Evolutionary conservation across 2,797 vertebrate species (phyloP), one percentile per base, ranked within the genome.

Genomic region (Enteromius afrohamiltoni): DNA sequence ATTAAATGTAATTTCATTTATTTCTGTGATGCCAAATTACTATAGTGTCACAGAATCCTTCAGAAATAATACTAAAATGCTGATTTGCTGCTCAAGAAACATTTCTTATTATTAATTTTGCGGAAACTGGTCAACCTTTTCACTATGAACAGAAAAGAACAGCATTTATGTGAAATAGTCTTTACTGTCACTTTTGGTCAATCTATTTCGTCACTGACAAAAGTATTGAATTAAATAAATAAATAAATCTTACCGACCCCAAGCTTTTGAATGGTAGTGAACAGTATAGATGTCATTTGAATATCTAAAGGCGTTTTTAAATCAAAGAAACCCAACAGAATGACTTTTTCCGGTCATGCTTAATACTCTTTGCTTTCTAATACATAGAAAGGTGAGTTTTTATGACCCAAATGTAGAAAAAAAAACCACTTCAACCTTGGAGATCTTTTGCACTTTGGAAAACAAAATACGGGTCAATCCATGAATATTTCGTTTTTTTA

Each of bases 11-110:
- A 37, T 37, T 37, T 26, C 2, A 62, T 62, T 29, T 62, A 62
- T 29, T 62, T 21, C 53, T 10, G 8, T n/a, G 21, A n/a, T n/a
- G 51, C 19, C 6, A 53, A 90, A 34, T 34, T 4, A n/a, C n/a
- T n/a, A n/a, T n/a, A n/a, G n/a, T n/a, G n/a, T n/a, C n/a, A 26
- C 10, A 69, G 0, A 7, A 47, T 47, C 13, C 6, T 71, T 76
- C 11, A 77, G 51, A 60, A 77, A 75, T 10, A 31, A 76, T 58
- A 23, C 2, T 55, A 37, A 75, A 34, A 75, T 55, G 11, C 19
- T 23, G 26, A 74, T 37, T 55, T 75, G 21, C 21, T 37, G 19
- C 21, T 55, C 70, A 74, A 7, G 17, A 74, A 14, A 34, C 5
- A 73, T 74, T 74, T 34, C 10, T 21, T n/a, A 21, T 3, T 13